phyloP scores from a whole-genome alignment of 2,797 vertebrate genomes.

The Bovichtus diacanthus region DNA sequence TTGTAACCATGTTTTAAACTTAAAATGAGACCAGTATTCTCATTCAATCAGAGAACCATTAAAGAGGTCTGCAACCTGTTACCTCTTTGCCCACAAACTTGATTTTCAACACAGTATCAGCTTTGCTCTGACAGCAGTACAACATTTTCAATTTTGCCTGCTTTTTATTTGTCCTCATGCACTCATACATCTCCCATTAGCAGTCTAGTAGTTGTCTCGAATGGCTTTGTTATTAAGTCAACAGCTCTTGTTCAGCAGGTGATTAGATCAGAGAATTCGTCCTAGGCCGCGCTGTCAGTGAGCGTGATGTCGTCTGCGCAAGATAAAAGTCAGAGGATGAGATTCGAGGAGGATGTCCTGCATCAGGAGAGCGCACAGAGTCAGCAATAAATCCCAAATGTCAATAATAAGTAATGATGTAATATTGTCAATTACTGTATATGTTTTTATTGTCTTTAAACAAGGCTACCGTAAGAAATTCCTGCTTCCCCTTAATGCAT shows the following conservation, averaged over 20 bases:
- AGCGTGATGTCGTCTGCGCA: constrained; percentile 58
- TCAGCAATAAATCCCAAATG: constrained; percentile 42
- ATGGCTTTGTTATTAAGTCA: constrained; percentile 69
- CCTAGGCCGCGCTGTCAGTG: constrained; percentile 41
- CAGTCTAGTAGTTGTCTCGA: constrained; percentile 46
- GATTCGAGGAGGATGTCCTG: constrained; percentile 56
- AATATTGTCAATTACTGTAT: constrained; percentile 5
- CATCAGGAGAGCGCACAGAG: constrained; percentile 44
- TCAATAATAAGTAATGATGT: constrained; percentile 31
- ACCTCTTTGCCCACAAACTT: constrained; percentile 4
- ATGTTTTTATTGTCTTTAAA: constrained; percentile 13
- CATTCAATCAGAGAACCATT: constrained; percentile 1
- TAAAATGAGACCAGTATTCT: background rate
- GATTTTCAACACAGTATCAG: constrained; percentile 24
- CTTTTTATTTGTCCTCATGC: constrained; percentile 53
- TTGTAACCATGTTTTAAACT: background rate
- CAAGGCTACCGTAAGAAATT: background rate
- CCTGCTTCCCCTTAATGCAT: constrained; percentile 24
- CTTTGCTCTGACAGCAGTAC: constrained; percentile 13
- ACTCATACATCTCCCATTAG: constrained; percentile 56
- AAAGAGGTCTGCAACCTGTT: constrained; percentile 6
- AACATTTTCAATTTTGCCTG: constrained; percentile 37
- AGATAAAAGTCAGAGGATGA: constrained; percentile 68
- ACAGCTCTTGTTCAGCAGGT: constrained; percentile 71
- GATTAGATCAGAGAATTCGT: constrained; percentile 74